Percentiles rank a stretch among this genome's conserved stretches.
phyloP scores from a whole-genome alignment of 1,140 invertebrate species.

The Drosophila nikananu region DNA sequence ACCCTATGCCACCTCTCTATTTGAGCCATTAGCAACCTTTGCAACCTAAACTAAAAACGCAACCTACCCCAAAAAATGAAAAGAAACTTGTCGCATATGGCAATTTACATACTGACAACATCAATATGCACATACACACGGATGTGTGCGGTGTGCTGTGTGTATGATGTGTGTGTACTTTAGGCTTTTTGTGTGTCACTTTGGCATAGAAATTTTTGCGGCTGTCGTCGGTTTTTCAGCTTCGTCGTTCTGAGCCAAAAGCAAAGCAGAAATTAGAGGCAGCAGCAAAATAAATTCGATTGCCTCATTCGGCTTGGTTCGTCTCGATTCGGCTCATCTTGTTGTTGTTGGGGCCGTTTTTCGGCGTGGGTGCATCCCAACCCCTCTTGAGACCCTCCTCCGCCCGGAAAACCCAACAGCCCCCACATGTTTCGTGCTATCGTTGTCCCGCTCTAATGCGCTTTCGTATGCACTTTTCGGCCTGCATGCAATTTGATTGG shows the following conservation, averaged over 20 bases:
- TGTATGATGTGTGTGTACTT: constrained; percentile 26
- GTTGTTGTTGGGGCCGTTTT: constrained; percentile 37
- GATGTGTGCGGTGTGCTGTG: background rate
- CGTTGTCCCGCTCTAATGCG: constrained; percentile 81
- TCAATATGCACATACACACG: constrained; percentile 40
- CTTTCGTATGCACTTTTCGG: constrained; percentile 80
- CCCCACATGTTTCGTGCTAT: constrained; percentile 70
- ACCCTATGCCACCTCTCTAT: background rate
- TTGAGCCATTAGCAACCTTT: constrained; percentile 65
- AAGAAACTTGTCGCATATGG: constrained; percentile 65
- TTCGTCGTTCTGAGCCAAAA: constrained; percentile 37
- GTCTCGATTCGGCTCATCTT: constrained; percentile 66
- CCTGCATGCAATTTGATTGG: constrained; percentile 81
- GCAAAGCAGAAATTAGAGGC: constrained; percentile 70
- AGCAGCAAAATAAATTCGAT: constrained; percentile 77
- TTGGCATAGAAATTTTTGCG: constrained; percentile 78
- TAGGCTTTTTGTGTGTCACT: constrained; percentile 75
- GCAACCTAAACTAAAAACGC: constrained; percentile 58
- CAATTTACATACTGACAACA: constrained; percentile 81
- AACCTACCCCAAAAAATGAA: constrained; percentile 76
- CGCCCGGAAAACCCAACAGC: background rate
- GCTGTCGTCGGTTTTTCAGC: constrained; percentile 65
- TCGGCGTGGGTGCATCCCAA: constrained; percentile 70
- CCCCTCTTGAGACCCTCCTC: background rate
- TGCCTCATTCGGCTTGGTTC: constrained; percentile 68